phyloP scores from a whole-genome alignment of 2,113 vertebrate species.

The Chloroceryle aenea region DNA sequence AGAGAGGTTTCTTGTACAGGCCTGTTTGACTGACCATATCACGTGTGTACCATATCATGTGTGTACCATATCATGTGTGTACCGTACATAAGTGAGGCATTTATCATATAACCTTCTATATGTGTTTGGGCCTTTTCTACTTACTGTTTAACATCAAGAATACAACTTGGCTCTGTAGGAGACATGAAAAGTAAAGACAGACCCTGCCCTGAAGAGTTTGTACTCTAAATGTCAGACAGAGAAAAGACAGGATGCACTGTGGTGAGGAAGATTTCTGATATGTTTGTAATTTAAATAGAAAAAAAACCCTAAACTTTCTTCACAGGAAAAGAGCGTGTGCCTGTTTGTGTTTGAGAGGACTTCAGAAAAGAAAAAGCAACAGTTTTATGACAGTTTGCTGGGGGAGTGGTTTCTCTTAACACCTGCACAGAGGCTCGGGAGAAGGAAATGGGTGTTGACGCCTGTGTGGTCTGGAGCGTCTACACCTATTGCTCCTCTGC shows the following conservation, averaged over 20 bases:
- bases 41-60: not conserved
- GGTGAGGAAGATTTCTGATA: constrained; percentile 50
- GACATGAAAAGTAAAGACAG: constrained; percentile 13
- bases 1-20: not conserved
- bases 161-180: not conserved
- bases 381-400: constrained; percentile 55
- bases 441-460: constrained; percentile 3
- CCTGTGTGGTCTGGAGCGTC: not conserved
- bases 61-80: not conserved
- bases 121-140: not conserved
- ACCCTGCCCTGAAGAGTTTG: constrained; percentile 30
- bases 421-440: constrained; percentile 3
- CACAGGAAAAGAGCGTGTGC: constrained; percentile 27
- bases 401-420: constrained; percentile 28
- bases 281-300: constrained; percentile 56
- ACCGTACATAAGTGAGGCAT: not conserved
- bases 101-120: not conserved
- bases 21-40: not conserved
- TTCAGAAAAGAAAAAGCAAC: constrained; percentile 32
- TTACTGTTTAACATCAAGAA: not conserved
- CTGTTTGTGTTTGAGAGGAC: constrained; percentile 8
- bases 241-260: constrained; percentile 53
- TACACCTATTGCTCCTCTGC: not conserved
- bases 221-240: constrained; percentile 57
- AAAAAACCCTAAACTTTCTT: constrained; percentile 3